These are phyloP conservation scores for Yponomeuta sedellus DNA, from an alignment of 2,888 invertebrate species.

Conservation along the genomic window DNA sequence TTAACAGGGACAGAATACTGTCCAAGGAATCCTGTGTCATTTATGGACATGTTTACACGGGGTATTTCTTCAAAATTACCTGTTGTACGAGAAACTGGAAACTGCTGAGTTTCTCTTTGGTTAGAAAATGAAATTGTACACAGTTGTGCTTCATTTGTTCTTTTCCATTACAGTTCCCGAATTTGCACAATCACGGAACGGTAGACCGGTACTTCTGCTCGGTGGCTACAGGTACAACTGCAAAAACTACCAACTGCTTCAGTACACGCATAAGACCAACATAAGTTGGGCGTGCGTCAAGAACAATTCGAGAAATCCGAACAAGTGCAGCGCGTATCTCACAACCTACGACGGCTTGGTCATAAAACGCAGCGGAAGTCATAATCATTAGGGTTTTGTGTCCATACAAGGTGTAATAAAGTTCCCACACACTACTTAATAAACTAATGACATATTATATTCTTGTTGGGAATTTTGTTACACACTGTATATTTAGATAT, in stretches of 20 bases:
- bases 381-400: neutral
- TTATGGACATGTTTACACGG: too few species aligned
- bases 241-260: neutral
- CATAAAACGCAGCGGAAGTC: neutral
- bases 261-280: neutral
- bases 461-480: too few species aligned
- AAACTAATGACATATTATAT: too few species aligned
- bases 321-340: neutral
- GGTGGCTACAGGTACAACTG: neutral
- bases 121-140: too few species aligned
- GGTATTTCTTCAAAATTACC: too few species aligned
- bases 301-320: conserved; percentile 2
- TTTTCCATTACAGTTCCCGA: neutral
- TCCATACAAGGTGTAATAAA: neutral
- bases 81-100: too few species aligned
- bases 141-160: neutral
- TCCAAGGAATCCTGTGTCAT: too few species aligned
- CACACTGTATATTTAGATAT: too few species aligned
- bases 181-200: neutral
- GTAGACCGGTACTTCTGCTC: neutral
- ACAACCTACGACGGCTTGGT: neutral
- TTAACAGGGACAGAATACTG: too few species aligned
- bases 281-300: neutral
- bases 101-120: too few species aligned
- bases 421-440: neutral